Percentiles rank a stretch among this genome's conserved stretches.
phyloP scores from a whole-genome alignment of 2,797 vertebrate genomes.

The Sebastolobus altivelis region DNA sequence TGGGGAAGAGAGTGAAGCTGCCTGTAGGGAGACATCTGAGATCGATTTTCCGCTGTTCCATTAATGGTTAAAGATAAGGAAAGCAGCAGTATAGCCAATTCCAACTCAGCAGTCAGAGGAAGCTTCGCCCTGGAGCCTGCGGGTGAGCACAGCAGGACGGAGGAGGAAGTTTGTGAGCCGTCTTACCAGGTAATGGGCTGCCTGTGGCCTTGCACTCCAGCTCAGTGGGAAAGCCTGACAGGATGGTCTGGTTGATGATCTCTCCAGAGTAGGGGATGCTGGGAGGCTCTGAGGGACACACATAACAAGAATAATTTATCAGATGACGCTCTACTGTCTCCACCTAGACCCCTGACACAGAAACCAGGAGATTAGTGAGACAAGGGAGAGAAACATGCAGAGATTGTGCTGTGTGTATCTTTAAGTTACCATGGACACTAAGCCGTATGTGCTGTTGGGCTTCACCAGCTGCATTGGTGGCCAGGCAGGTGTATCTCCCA shows the following conservation, averaged over 20 bases:
- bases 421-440: conserved; percentile 91
- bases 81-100: conserved; percentile 19
- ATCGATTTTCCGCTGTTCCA: conserved; percentile 49
- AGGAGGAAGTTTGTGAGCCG: conserved; percentile 1
- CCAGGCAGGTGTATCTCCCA: conserved; percentile 94
- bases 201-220: conserved; percentile 92
- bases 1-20: conserved; percentile 18
- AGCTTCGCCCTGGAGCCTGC: conserved; percentile 16
- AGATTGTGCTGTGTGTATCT: conserved; percentile 26
- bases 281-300: conserved; percentile 89
- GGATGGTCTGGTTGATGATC: conserved; percentile 91
- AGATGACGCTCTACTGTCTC: conserved; percentile 27
- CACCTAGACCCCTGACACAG: conserved; percentile 20
- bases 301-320: conserved; percentile 20
- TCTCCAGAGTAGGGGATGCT: conserved; percentile 87
- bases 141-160: conserved; percentile 6
- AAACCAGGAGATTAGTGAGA: conserved; percentile 32
- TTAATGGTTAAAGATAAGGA: conserved; percentile 45
- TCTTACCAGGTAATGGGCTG: conserved; percentile 91
- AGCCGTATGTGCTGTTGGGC: conserved; percentile 89
- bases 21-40: conserved; percentile 45
- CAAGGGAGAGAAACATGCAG: conserved; percentile 3
- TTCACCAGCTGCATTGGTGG: conserved; percentile 96
- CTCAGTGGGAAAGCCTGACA: conserved; percentile 89
- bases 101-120: conserved; percentile 4